Conservation (phyloP, 2,113 vertebrate species). For the Peromyscus maniculatus region DNA sequence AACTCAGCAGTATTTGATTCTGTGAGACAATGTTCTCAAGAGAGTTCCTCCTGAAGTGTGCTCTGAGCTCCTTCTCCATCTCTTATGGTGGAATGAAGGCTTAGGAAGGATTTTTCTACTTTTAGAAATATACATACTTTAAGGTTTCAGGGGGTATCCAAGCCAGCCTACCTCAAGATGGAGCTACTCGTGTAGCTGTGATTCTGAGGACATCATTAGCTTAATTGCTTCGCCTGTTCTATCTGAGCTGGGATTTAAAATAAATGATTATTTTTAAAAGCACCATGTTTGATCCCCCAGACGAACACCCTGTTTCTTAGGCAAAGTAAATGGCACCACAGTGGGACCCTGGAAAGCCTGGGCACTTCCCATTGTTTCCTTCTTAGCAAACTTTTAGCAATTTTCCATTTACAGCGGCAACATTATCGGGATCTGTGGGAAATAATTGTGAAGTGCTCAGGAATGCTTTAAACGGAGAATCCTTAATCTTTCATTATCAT, state of each 20-base stretch:
- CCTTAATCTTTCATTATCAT: constrained; percentile 70
- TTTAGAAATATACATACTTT: not conserved
- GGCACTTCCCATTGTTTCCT: not conserved
- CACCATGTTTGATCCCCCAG: not conserved
- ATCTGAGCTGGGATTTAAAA: not conserved
- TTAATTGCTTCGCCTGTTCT: not conserved
- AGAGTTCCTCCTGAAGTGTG: not conserved
- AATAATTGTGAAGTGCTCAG: constrained; percentile 25
- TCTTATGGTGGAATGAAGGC: not conserved
- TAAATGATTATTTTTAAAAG: not conserved
- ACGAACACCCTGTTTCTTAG: not conserved
- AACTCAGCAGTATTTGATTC: not conserved
- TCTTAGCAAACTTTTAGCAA: constrained; percentile 32
- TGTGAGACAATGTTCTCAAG: not conserved
- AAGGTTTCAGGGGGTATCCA: not conserved
- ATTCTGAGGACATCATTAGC: not conserved
- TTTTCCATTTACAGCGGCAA: constrained; percentile 48
- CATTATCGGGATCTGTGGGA: not conserved
- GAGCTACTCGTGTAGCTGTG: not conserved
- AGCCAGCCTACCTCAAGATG: not conserved
- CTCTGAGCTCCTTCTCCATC: not conserved
- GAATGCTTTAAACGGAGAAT: constrained; percentile 55
- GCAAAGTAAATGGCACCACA: not conserved
- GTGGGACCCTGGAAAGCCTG: not conserved
- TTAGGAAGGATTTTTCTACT: not conserved